These are phyloP conservation scores for Heliconius charithonia DNA, from an alignment of 2,888 invertebrate genomes.

Conservation along the genomic window DNA sequence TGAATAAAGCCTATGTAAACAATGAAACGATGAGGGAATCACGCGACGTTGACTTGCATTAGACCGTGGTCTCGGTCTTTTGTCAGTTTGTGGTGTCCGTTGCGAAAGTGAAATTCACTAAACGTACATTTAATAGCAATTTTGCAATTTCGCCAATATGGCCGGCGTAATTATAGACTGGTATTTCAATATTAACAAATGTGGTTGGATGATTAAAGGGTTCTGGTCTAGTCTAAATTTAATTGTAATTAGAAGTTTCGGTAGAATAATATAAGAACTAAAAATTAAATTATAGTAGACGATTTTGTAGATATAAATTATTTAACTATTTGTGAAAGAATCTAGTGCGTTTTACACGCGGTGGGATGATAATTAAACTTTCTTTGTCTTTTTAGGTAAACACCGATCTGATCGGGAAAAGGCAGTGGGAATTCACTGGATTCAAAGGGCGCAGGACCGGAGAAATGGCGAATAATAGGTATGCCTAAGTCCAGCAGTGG, in stretches of 20 bases:
- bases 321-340: too few species aligned
- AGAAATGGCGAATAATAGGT: too few species aligned
- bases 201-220: conserved; percentile 19
- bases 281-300: too few species aligned
- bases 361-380: too few species aligned
- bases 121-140: conserved; percentile 60
- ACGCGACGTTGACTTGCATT: conserved; percentile 72
- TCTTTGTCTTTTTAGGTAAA: too few species aligned
- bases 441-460: too few species aligned
- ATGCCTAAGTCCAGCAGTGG: too few species aligned
- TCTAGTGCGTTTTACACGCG: too few species aligned
- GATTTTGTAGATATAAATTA: too few species aligned
- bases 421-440: too few species aligned
- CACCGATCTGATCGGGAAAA: too few species aligned
- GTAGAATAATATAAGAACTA: background rate
- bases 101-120: conserved; percentile 61
- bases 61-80: conserved; percentile 56
- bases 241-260: background rate
- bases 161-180: conserved; percentile 27
- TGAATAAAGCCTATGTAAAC: conserved; percentile 72
- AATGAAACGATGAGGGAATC: conserved; percentile 71
- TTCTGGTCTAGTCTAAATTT: background rate
- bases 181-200: conserved; percentile 14
- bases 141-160: conserved; percentile 35
- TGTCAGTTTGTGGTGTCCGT: conserved; percentile 55